Base-by-base conservation (phyloP, 2,888 invertebrate species). In the Stenolophus ochropezus region DNA sequence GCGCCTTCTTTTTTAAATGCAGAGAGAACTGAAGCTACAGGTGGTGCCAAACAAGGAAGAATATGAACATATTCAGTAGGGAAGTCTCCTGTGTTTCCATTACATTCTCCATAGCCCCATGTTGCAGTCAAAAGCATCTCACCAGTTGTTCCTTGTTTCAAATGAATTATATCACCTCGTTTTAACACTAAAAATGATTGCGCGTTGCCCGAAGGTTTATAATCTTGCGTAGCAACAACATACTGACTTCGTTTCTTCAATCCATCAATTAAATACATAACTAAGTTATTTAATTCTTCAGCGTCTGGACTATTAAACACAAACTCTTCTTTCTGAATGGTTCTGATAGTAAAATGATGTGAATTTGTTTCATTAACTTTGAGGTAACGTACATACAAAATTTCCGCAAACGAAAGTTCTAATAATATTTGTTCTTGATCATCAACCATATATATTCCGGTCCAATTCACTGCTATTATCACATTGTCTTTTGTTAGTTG, bases 381-480 rank as follows among this genome's bases (percentile, higher is more conserved):
- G 69, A 91, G 91, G 85, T 92, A 93, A 42, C 92, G 91, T 73
- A 97, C 94, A 77, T 94, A 94, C 0, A 94, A 93, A 18, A 98
- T 93, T 91, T 98, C 98, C 3, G 96, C 93, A 89, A 95, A 98
- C 4, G 95, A 93, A 85, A 95, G 90, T 90, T 98, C 97, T 49
- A 97, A 90, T 58, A 98, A 91, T 84, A 98, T 96, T 88, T 96
- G 95, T 88, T 98, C 98, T 85, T 95, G 93, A 88, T 97, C 96
- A 89, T 98, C 97, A 0, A 97, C 95, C 79, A 98, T 94, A 86
- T 96, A 97, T 76, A 98, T 93, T 1, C 98, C 98, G 0, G 96
- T 96, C 93, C 97, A 97, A 89, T 98, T 98, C 2, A 98, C 94
- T 1, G 98, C 98, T 83, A 98, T 94, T 77, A 98, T 96, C 18